Percentiles rank a stretch among this genome's conserved stretches.
These are phyloP conservation scores for Dascillus cervinus DNA, from an alignment of 2,888 invertebrate genomes.

Conservation along the genomic window DNA sequence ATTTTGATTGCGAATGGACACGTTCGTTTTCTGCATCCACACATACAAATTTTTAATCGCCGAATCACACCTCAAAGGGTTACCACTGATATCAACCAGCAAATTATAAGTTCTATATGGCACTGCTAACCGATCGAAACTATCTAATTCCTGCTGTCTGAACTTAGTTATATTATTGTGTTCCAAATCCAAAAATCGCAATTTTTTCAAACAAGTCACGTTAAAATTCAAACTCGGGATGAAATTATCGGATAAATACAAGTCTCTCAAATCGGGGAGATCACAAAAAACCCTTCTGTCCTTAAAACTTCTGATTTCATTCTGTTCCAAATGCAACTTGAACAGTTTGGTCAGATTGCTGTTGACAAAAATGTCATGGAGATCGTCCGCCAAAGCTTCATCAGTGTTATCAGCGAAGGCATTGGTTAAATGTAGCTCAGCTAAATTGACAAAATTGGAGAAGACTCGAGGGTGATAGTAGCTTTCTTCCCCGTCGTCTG, in stretches of 20 bases:
- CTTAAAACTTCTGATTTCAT: conserved; percentile 60
- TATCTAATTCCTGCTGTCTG: conserved; percentile 47
- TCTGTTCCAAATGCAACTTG: conserved; percentile 68
- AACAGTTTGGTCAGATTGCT: conserved; percentile 57
- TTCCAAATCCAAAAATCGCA: conserved; percentile 62
- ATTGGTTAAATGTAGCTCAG: conserved; percentile 63
- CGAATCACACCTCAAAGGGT: conserved; percentile 65
- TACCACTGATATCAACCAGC: conserved; percentile 55
- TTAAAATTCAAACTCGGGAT: conserved; percentile 57
- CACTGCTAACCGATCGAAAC: conserved; percentile 50
- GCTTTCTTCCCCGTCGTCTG: conserved; percentile 45
- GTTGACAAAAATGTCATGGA: conserved; percentile 65
- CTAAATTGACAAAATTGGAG: conserved; percentile 61
- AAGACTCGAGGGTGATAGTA: conserved; percentile 61
- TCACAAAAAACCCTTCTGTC: conserved; percentile 63
- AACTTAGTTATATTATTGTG: conserved; percentile 57
- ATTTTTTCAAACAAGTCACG: conserved; percentile 55
- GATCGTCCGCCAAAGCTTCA: conserved; percentile 53
- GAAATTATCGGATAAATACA: conserved; percentile 61
- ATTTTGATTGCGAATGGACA: conserved; percentile 51
- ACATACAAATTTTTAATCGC: conserved; percentile 51
- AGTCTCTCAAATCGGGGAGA: conserved; percentile 55
- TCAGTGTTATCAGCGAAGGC: conserved; percentile 62
- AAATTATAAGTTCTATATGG: conserved; percentile 43
- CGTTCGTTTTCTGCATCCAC: conserved; percentile 57